Percentiles rank a stretch among this genome's conserved stretches.
These are phyloP conservation scores for Alcedo quadribrachys DNA, from an alignment of 2,797 vertebrate species.

Conservation along the genomic window DNA sequence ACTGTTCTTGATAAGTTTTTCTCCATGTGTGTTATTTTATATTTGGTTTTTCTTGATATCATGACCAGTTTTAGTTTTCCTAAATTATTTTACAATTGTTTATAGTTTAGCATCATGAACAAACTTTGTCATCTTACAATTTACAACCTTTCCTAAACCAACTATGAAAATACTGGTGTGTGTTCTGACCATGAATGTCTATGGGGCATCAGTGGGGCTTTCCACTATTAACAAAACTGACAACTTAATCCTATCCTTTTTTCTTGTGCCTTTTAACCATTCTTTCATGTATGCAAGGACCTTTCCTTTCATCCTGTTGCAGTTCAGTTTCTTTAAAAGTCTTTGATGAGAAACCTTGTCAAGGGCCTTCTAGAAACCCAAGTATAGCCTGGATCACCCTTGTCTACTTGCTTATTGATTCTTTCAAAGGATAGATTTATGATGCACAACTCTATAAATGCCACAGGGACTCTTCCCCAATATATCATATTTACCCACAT, in stretches of 20 bases:
- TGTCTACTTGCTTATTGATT: background rate
- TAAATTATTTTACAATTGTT: background rate
- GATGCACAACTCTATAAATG: slow-evolving; percentile 23
- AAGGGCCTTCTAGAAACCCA: slow-evolving; percentile 27
- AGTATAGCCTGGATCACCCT: background rate
- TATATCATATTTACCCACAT: slow-evolving; percentile 21
- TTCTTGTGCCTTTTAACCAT: slow-evolving; percentile 31
- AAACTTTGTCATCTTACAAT: background rate
- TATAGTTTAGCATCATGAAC: background rate
- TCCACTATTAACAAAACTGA: background rate
- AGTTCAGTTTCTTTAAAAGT: slow-evolving; percentile 16
- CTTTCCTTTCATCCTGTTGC: slow-evolving; percentile 21
- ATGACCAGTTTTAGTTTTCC: background rate
- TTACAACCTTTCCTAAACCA: background rate
- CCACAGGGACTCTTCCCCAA: background rate
- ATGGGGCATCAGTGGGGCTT: background rate
- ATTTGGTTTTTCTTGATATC: background rate
- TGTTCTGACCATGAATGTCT: background rate
- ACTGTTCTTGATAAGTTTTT: background rate
- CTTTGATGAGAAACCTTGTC: slow-evolving; percentile 52
- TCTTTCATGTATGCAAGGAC: slow-evolving; percentile 45
- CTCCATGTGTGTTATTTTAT: background rate
- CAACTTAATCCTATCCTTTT: slow-evolving; percentile 36
- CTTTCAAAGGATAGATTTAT: slow-evolving; percentile 32
- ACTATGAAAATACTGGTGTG: background rate